Evolutionary conservation across 53 echinoderm and acorn worm species (phyloP).

Genomic region (Pentamera pediparva): DNA sequence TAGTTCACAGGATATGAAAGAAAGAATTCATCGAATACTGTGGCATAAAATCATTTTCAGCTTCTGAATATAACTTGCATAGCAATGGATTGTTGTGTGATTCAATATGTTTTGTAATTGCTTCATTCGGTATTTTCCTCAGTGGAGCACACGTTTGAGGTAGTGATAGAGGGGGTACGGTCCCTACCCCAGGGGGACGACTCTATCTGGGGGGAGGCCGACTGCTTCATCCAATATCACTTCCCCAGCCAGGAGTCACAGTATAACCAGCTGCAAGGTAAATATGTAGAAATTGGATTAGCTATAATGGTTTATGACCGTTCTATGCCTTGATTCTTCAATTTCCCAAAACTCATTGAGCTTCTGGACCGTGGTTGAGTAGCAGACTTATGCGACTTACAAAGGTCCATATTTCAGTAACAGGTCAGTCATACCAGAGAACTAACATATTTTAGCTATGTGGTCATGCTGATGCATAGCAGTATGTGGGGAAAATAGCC

Average conservation of each 20-base stretch:
- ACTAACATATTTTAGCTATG: too few species aligned
- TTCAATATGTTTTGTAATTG: not conserved
- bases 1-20: too few species aligned
- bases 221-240: slow-evolving; percentile 96
- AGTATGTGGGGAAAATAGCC: too few species aligned
- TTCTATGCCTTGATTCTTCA: too few species aligned
- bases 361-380: too few species aligned
- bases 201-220: slow-evolving; percentile 95
- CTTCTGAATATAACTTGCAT: not conserved
- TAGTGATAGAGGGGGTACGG: slow-evolving; percentile 80
- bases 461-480: too few species aligned
- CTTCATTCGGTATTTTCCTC: not conserved
- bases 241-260: slow-evolving; percentile 70
- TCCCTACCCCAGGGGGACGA: slow-evolving; percentile 86
- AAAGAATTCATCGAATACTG: too few species aligned
- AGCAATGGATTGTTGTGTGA: not conserved
- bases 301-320: not conserved
- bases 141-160: slow-evolving; percentile 95
- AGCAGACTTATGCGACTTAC: not conserved
- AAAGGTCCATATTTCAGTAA: not conserved
- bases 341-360: too few species aligned
- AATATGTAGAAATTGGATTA: not conserved
- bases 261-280: slow-evolving; percentile 18
- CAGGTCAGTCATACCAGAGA: not conserved
- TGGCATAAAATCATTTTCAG: too few species aligned